A percentile compares a stretch with the other conserved stretches of the same genome.
Conservation (phyloP, 30 jellyfish, hydroid and myxozoan species). For the Hydractinia symbiolongicarpus region DNA sequence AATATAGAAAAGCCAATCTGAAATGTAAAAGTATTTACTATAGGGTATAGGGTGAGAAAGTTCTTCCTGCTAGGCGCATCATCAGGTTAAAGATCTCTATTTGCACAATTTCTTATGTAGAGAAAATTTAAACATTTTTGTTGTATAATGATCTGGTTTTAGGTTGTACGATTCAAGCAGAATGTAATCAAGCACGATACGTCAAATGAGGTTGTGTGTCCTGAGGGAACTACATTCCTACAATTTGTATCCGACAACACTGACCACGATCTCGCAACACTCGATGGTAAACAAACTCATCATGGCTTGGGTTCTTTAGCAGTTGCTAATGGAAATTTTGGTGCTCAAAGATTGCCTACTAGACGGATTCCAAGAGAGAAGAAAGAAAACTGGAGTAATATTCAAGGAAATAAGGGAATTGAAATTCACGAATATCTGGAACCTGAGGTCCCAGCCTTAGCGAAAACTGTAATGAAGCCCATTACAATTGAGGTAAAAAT, state of each 20-base stretch:
- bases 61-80: too few relatives aligned
- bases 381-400: constrained; percentile 1
- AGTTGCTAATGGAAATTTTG: constrained; percentile 9
- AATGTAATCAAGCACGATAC: neutral
- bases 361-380: constrained; percentile 7
- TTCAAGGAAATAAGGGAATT: constrained; percentile 39
- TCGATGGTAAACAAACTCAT: constrained; percentile 8
- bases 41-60: too few relatives aligned
- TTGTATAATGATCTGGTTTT: neutral
- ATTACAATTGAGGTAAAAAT: neutral
- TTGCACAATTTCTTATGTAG: too few relatives aligned
- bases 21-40: too few relatives aligned
- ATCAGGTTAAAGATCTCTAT: too few relatives aligned
- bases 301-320: constrained; percentile 9
- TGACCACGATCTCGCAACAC: constrained; percentile 1
- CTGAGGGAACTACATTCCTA: neutral
- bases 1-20: too few relatives aligned
- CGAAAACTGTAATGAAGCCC: neutral
- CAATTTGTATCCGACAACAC: constrained; percentile 4
- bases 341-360: neutral
- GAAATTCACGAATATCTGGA: constrained; percentile 17
- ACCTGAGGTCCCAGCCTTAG: neutral
- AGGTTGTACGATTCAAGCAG: constrained; percentile 3
- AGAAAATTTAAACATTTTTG: too few relatives aligned
- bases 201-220: neutral